A percentile compares a stretch with the other conserved stretches of the same genome.
Conservation (phyloP, 2,113 vertebrate species). For the Manacus vitellinus region DNA sequence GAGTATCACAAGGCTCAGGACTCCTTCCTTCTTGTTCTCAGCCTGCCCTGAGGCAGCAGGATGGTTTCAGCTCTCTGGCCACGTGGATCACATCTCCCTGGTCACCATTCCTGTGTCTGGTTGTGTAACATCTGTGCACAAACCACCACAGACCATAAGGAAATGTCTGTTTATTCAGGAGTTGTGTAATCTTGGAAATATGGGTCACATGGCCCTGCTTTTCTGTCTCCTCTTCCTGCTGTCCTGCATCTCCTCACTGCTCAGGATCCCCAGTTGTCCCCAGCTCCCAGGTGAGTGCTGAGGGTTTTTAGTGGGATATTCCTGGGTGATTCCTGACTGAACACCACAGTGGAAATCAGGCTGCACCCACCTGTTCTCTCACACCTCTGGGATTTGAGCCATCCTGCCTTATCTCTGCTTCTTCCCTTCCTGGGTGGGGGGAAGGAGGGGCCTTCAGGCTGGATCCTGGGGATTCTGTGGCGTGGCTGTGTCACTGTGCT, state of each 20-base stretch:
- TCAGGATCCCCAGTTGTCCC: neutral
- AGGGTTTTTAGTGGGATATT: neutral
- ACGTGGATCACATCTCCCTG: neutral
- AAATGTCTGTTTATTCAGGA: slow-evolving; percentile 21
- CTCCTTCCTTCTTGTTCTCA: neutral
- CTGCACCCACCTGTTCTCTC: neutral
- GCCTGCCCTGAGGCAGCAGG: neutral
- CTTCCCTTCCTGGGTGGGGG: neutral
- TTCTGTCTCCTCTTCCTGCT: neutral
- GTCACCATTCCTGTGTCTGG: neutral
- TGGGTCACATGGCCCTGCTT: neutral
- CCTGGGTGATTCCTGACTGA: rapidly evolving
- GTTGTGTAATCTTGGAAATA: neutral
- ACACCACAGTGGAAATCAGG: rapidly evolving
- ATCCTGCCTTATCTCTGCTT: neutral
- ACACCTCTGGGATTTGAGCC: neutral
- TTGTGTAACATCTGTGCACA: neutral
- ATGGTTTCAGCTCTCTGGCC: neutral
- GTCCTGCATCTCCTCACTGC: rapidly evolving
- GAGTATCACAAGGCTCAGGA: neutral
- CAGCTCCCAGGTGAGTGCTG: neutral
- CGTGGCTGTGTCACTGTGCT: neutral
- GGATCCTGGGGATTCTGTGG: neutral
- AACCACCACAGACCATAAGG: neutral
- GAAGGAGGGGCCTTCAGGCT: neutral